Evolutionary conservation across 53 echinoderm and acorn worm species (phyloP), one percentile per base, ranked within the genome.

Genomic region (Actinopyga echinites): DNA sequence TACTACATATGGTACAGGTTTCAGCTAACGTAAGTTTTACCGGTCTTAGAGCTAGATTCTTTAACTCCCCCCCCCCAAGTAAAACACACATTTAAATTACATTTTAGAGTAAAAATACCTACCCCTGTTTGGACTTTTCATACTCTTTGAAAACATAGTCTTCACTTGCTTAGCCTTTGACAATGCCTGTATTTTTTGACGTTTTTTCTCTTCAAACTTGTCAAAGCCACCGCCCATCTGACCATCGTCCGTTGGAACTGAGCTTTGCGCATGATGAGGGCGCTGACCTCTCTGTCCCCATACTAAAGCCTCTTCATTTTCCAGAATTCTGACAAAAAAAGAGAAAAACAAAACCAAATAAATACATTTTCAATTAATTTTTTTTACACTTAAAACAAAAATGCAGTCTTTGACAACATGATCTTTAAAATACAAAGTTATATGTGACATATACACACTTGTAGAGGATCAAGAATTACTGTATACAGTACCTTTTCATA

Each of bases 201-300:
- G 89, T 69, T 91, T 85, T 67, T 92, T 93, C 82, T 93, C 93
- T 65, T 91, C 96, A 87, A 95, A 95, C 38, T 91, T 95, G 65
- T 91, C 93, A 84, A 95, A 95, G 54, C 77, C 77, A 8, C 49
- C 56, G 2, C 77, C 77, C 77, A 77, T 77, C 56, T 77, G 77
- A 23, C 54, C 25, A 77, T 77, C 77, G 4, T 77, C 77, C 6
- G 82, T 28, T 21, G 79, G 38, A 8, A 13, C 54, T 43, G 83
- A 25, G 19, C 43, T 44, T 49, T 62, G 75, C 43, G 36, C 49
- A 1, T 10, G 43, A 23, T 55, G 61, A 0, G 79, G 55, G 36
- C 30, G 75, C 35, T 56, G 67, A 20, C 67, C 36, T 29, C 53
- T 33, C 9, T 56, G 43, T 26, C 64, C 49, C 30, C 34, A n/a